Evolutionary conservation across 2,113 vertebrate genomes (phyloP), one percentile per base, ranked within the genome.

Genomic region (Aegotheles bennettii): DNA sequence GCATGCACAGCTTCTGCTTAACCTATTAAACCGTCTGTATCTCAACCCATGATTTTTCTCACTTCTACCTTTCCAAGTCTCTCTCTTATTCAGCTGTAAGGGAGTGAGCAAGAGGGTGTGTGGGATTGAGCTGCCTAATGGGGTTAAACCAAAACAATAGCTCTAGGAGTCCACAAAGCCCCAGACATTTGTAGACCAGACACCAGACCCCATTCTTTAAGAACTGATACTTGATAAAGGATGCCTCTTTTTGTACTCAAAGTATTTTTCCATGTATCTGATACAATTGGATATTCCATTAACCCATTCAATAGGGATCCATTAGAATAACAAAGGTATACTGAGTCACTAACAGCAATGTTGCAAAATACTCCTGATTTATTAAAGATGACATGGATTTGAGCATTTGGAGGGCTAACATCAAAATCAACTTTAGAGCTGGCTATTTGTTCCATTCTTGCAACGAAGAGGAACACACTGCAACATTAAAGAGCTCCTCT

Each of bases 71-170:
- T 79, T 64, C 35, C 6, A 6, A 2, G 35, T 84, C 17, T 18
- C 43, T 25, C 48, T 10, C 23, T 13, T 29, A 31, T n/a, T 5
- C n/a, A 3, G 0, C 26, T 17, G 5, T 5, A 20, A 25, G 29
- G 33, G 13, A 60, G 16, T 28, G 17, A 56, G 29, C 0, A 0
- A 67, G 33, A 1, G 2, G 16, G 16, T 71, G 5, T 6, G 18
- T 53, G 42, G 16, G 5, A 6, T 16, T 70, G 23, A 61, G n/a
- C 6, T 90, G 31, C 13, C 10, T 40, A 0, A 5, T 7, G 11
- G 16, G 5, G 1, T 50, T 61, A 45, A 84, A 54, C 10, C 13
- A 21, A 24, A 74, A 14, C 9, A 20, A 6, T 12, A 64, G 24
- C 21, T 74, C 45, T 13, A 76, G 23, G 11, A 24, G 11, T 74